Conservation (phyloP, 1,140 invertebrate species). For the Diabrotica undecimpunctata region DNA sequence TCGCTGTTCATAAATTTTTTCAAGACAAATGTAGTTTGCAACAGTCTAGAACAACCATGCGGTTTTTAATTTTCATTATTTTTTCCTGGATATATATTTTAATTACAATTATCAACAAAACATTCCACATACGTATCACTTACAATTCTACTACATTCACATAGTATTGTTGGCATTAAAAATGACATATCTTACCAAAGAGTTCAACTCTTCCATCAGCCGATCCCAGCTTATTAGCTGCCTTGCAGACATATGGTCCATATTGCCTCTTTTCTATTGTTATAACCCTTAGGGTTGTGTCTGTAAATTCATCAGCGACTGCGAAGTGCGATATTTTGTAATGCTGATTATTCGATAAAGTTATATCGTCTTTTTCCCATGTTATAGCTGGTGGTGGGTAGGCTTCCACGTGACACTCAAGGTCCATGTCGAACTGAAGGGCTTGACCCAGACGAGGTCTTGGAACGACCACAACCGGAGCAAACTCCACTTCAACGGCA, state of each 20-base stretch:
- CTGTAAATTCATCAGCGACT: conserved; percentile 84
- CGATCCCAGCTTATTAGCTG: conserved; percentile 82
- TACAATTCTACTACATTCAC: no score
- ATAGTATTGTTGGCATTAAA: no score
- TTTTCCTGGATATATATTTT: no score
- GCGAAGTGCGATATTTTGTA: conserved; percentile 81
- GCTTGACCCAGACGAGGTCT: conserved; percentile 79
- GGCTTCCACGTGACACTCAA: conserved; percentile 88
- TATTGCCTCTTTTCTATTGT: conserved; percentile 89
- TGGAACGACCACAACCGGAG: conserved; percentile 79
- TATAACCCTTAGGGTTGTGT: conserved; percentile 78
- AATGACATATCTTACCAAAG: conserved; percentile 63
- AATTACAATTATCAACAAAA: no score
- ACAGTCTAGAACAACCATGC: no score
- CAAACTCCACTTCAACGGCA: conserved; percentile 84
- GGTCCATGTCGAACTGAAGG: conserved; percentile 86
- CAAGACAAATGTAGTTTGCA: no score
- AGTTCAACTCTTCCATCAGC: conserved; percentile 74
- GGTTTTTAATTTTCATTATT: no score
- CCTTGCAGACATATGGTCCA: conserved; percentile 81
- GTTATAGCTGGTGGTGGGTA: conserved; percentile 85
- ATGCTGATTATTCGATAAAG: conserved; percentile 84
- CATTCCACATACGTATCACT: no score
- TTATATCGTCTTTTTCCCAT: conserved; percentile 80
- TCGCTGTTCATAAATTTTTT: no score